Percentiles rank a stretch among this genome's conserved stretches.
Evolutionary conservation across 30 jellyfish, hydroid and myxozoan genomes (phyloP).

Genomic region (Chironex yamaguchii): DNA sequence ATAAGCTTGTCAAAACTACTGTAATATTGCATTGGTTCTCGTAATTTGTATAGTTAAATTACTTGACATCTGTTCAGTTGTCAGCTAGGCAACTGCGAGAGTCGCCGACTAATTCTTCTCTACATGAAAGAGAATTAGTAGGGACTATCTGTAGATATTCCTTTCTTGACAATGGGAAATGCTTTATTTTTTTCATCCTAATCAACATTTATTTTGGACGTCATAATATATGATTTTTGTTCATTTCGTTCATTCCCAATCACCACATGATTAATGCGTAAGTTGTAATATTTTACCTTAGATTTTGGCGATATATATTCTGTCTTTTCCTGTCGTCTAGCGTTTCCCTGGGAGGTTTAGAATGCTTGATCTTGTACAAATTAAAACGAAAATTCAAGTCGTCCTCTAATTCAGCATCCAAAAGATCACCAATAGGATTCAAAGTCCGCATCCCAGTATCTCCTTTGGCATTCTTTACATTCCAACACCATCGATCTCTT

Average conservation of each 20-base stretch:
- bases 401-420: no score
- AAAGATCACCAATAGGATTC: constrained; percentile 55
- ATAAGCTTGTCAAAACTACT: no score
- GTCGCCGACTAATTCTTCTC: no score
- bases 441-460: constrained; percentile 41
- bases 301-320: constrained; percentile 70
- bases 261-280: background rate
- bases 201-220: no score
- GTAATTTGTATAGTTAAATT: no score
- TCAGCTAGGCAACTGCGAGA: no score
- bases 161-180: no score
- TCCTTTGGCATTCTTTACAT: constrained; percentile 27
- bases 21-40: no score
- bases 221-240: background rate
- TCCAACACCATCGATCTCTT: constrained; percentile 67
- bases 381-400: constrained; percentile 33
- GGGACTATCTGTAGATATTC: no score
- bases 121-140: no score
- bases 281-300: constrained; percentile 33
- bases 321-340: constrained; percentile 59
- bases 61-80: no score
- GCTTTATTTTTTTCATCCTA: no score
- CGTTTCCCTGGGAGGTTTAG: constrained; percentile 1
- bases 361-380: constrained; percentile 10
- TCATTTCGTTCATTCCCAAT: background rate